Evolutionary conservation across 2,113 vertebrate species (phyloP).

Genomic region (Cyanoliseus patagonus): DNA sequence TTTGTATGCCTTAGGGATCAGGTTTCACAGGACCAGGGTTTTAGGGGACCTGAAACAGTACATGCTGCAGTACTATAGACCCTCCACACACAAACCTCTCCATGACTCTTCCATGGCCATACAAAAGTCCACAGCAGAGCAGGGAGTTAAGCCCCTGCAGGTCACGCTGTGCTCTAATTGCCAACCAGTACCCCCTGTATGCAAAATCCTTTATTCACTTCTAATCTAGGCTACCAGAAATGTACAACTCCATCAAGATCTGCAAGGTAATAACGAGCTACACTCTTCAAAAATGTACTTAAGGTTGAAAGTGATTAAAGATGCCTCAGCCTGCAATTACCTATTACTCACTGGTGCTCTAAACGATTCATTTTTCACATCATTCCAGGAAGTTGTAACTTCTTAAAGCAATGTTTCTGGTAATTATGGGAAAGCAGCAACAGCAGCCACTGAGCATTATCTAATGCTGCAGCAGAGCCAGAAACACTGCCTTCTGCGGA

Average conservation of each 20-base stretch:
- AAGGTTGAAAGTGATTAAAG: slow-evolving; percentile 56
- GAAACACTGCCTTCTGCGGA: neutral
- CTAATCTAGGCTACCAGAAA: neutral
- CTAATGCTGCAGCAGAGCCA: neutral
- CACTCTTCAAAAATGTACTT: slow-evolving; percentile 33
- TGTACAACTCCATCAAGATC: neutral
- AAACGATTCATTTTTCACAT: slow-evolving; percentile 36
- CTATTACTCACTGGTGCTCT: slow-evolving; percentile 24
- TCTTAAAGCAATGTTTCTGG: slow-evolving; percentile 7
- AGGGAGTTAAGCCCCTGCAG: neutral
- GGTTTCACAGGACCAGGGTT: neutral
- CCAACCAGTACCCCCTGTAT: neutral
- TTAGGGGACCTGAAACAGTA: neutral
- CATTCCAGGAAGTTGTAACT: slow-evolving; percentile 25
- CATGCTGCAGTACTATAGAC: neutral
- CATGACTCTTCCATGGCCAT: neutral
- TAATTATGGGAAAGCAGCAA: neutral
- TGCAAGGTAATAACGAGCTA: slow-evolving; percentile 38
- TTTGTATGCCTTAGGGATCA: neutral
- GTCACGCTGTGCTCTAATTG: neutral
- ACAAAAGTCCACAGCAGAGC: neutral
- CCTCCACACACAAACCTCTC: neutral
- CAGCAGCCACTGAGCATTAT: neutral
- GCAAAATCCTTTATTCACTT: neutral
- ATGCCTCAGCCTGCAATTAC: slow-evolving; percentile 50